Conservation (phyloP, 2,888 invertebrate species). For the Galeopsomyia nigrocyanea region DNA sequence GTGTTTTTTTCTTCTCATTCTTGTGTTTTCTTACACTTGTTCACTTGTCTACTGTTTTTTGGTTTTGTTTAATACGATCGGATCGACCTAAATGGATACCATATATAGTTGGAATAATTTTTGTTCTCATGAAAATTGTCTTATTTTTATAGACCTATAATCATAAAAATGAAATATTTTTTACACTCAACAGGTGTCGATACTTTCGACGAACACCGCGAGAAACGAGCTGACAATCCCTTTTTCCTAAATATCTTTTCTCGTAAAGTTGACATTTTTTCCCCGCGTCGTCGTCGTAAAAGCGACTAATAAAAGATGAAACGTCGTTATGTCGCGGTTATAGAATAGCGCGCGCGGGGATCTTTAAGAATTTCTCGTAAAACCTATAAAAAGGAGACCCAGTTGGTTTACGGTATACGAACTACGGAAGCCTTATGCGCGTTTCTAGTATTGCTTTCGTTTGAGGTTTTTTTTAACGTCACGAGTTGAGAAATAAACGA, state of each 20-base stretch:
- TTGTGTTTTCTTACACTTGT: neutral
- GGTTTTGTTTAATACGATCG: no score
- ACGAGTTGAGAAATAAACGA: conserved; percentile 19
- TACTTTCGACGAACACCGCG: neutral
- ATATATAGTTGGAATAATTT: neutral
- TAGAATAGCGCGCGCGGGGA: neutral
- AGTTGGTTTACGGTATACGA: conserved; percentile 32
- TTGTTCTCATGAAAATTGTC: neutral
- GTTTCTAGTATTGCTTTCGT: conserved; percentile 39
- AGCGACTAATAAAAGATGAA: conserved; percentile 15
- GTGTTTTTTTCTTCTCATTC: neutral
- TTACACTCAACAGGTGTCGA: no score
- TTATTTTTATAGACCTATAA: neutral
- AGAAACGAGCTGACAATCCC: neutral
- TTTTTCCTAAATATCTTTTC: conserved; percentile 5
- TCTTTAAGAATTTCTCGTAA: conserved; percentile 31
- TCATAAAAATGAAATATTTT: no score
- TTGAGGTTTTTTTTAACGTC: conserved; percentile 31
- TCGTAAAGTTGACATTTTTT: conserved; percentile 27
- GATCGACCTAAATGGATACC: no score
- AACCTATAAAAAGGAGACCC: conserved; percentile 37
- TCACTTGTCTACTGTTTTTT: no score
- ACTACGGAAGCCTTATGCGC: conserved; percentile 41
- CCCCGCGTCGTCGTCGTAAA: conserved; percentile 30
- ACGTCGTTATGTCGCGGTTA: neutral